Evolutionary conservation across 2,797 vertebrate species (phyloP).

Genomic region (Setipinna tenuifilis): DNA sequence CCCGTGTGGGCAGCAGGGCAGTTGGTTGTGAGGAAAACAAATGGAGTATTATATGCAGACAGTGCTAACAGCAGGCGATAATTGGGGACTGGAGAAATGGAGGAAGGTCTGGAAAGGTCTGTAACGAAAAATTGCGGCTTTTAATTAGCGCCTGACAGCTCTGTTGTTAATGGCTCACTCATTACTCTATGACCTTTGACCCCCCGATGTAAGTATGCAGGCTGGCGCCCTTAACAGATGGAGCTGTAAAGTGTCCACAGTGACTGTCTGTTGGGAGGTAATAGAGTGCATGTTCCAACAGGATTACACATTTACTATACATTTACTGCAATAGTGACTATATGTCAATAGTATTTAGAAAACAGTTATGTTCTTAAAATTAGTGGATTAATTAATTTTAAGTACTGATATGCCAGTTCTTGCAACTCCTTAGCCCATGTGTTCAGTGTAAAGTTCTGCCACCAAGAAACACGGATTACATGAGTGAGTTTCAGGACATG

Average conservation of each 20-base stretch:
- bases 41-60: neutral
- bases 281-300: too few relatives aligned
- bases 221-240: neutral
- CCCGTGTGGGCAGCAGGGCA: neutral
- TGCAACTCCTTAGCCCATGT: too few relatives aligned
- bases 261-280: too few relatives aligned
- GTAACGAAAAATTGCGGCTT: neutral
- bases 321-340: too few relatives aligned
- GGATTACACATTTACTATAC: too few relatives aligned
- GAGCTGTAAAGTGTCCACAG: neutral
- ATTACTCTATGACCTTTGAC: neutral
- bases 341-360: too few relatives aligned
- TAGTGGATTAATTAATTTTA: too few relatives aligned
- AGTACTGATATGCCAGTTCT: too few relatives aligned
- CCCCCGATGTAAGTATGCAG: neutral
- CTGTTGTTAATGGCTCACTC: conserved; percentile 15
- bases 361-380: too few relatives aligned
- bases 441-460: too few relatives aligned
- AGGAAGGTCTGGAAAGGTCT: neutral
- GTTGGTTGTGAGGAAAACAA: neutral
- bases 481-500: too few relatives aligned
- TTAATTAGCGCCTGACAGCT: neutral
- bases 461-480: too few relatives aligned
- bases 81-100: neutral
- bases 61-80: neutral